Conservation (phyloP, 2,113 vertebrate genomes). For the Stegostoma tigrinum region DNA sequence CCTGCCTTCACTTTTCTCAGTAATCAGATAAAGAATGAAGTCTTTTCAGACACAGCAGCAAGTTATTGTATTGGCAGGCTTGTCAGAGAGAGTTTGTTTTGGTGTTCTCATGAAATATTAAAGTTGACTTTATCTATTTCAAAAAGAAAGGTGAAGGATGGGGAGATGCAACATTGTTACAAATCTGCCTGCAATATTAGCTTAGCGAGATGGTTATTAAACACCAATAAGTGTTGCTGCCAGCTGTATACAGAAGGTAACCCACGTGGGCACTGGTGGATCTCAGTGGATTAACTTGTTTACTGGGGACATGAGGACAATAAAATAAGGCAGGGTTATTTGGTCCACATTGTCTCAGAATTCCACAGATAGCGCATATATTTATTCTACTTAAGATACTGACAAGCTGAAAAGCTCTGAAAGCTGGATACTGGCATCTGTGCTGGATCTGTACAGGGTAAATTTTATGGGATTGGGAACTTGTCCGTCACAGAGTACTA, state of each 20-base stretch:
- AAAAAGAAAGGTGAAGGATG: constrained; percentile 14
- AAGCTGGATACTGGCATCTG: neutral
- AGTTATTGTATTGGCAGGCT: neutral
- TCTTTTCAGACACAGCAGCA: neutral
- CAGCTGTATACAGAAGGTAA: neutral
- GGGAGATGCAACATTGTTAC: neutral
- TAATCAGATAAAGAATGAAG: neutral
- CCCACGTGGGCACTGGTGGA: neutral
- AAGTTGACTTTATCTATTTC: neutral
- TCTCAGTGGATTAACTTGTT: neutral
- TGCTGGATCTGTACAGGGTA: neutral
- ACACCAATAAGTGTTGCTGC: neutral
- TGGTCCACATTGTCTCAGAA: neutral
- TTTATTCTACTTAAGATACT: neutral
- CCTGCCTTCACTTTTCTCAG: neutral
- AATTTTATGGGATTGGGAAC: neutral
- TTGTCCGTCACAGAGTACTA: neutral
- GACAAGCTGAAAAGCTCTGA: neutral
- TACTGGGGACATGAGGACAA: neutral
- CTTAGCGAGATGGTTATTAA: neutral
- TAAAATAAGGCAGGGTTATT: neutral
- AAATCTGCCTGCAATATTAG: neutral
- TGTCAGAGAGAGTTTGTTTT: constrained; percentile 1
- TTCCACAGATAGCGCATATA: neutral
- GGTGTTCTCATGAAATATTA: constrained; percentile 24